phyloP scores from a whole-genome alignment of 2,113 vertebrate species.

The Pseudopodoces humilis region DNA sequence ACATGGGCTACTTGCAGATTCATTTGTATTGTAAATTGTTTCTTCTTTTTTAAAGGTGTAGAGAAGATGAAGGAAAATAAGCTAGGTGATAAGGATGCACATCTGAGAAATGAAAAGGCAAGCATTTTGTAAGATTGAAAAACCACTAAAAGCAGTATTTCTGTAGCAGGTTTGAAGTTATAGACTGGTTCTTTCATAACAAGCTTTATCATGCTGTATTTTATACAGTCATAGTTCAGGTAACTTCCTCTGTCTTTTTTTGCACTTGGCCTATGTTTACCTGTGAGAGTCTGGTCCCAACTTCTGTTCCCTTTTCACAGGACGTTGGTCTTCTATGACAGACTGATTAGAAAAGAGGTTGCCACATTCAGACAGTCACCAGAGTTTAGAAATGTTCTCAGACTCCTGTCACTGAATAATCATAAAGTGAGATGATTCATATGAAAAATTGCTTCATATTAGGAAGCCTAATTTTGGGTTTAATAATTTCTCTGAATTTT shows the following conservation, averaged over 20 bases:
- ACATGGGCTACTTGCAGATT: background rate
- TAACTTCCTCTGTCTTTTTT: background rate
- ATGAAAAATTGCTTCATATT: background rate
- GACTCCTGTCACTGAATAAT: background rate
- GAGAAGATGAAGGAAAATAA: conserved; percentile 7
- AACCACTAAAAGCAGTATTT: background rate
- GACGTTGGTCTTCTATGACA: background rate
- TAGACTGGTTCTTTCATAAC: background rate
- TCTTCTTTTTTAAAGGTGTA: conserved; percentile 28
- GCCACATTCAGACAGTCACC: background rate
- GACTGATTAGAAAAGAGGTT: background rate
- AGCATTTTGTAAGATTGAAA: background rate
- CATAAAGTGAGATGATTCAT: background rate
- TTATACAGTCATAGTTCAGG: background rate
- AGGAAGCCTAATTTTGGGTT: background rate
- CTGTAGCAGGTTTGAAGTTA: background rate
- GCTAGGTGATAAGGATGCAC: background rate
- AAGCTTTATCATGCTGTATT: background rate
- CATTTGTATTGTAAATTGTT: background rate
- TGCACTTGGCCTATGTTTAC: background rate
- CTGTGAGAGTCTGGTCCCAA: background rate
- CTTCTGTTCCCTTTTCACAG: background rate
- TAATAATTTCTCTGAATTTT: background rate
- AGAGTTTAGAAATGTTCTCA: background rate
- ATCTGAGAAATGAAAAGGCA: conserved; percentile 51